Base-by-base conservation (phyloP, 2,888 invertebrate species). In the Oligia latruncula region DNA sequence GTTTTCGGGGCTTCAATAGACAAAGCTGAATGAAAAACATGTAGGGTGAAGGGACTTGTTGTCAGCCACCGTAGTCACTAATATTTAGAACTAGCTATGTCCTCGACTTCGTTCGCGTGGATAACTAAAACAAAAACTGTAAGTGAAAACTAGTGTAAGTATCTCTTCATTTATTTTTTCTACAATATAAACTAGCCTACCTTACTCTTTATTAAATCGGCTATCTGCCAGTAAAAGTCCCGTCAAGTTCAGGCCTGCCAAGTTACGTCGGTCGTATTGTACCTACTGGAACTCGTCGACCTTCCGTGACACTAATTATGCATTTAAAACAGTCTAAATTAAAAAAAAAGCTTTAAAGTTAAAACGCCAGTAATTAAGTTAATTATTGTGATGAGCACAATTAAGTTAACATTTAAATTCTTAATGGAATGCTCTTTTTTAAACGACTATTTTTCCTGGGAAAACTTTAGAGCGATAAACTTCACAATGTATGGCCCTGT, bases 351-450 rank as follows among this genome's bases (percentile, higher is more conserved):
- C 70, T 71, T 74, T 76, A 66, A 71, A 86, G 75, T 82, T 79
- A 64, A 81, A 88, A 79, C 58, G 82, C 73, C 71, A 70, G 71
- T 81, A 83, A 85, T 87, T 85, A 82, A 76, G 70, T 84, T 83
- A 85, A 90, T 90, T 87, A 87, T 85, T 80, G 79, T 86, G 86
- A 84, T 71, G 78, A 81, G 79, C 71, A 83, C 83, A 85, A 80
- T 82, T 81, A 81, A 78, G 67, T 78, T 78, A 68, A 73, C 82
- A 80, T 82, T 88, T 81, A 72, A 79, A 87, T 82, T 77, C 79
- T 80, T 82, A 81, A 87, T 83, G 78, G 80, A 74, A 83, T 78
- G 73, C 71, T 67, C 78, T 68, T 85, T 83, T 78, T 75, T 72
- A 55, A 66, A 82, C 40, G 68, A 74, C 35, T 64, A 43, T 40